A percentile compares a stretch with the other conserved stretches of the same genome.
Evolutionary conservation across 1,140 invertebrate species (phyloP).

Genomic region (Pseudomyrmex sp.): DNA sequence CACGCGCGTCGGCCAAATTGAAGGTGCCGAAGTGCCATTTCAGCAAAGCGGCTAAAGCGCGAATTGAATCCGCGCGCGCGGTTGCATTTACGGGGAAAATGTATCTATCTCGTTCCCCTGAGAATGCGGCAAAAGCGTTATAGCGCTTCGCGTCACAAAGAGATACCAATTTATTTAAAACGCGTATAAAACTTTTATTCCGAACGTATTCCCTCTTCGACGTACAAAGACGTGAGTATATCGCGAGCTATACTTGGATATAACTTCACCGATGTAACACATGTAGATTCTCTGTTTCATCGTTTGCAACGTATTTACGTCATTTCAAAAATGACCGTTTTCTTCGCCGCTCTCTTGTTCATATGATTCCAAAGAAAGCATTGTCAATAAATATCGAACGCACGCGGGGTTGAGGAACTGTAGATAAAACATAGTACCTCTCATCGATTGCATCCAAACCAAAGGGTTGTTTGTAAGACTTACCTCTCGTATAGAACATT

Average conservation of each 20-base stretch:
- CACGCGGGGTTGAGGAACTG: slow-evolving; percentile 26
- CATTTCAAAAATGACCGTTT: slow-evolving; percentile 19
- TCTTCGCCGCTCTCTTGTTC: neutral
- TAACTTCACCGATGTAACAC: neutral
- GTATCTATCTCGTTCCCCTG: no score
- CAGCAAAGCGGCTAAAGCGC: neutral
- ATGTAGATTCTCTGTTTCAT: neutral
- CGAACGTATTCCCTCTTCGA: neutral
- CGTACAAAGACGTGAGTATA: neutral
- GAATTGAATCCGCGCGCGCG: neutral
- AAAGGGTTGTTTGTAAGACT: slow-evolving; percentile 64
- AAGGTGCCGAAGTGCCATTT: neutral
- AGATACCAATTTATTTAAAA: slow-evolving; percentile 8
- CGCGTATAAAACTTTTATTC: neutral
- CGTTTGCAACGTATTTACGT: slow-evolving; percentile 23
- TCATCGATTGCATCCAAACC: slow-evolving; percentile 62
- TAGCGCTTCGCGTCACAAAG: no score
- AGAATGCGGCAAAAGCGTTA: no score
- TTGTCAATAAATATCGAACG: slow-evolving; percentile 32
- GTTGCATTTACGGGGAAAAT: neutral
- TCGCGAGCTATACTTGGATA: neutral
- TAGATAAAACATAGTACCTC: slow-evolving; percentile 17
- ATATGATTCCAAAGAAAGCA: slow-evolving; percentile 33
- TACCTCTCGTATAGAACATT: slow-evolving; percentile 54
- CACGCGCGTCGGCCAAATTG: neutral